Base-by-base conservation (phyloP, 1,140 invertebrate genomes). In the Lucilia sericata region DNA sequence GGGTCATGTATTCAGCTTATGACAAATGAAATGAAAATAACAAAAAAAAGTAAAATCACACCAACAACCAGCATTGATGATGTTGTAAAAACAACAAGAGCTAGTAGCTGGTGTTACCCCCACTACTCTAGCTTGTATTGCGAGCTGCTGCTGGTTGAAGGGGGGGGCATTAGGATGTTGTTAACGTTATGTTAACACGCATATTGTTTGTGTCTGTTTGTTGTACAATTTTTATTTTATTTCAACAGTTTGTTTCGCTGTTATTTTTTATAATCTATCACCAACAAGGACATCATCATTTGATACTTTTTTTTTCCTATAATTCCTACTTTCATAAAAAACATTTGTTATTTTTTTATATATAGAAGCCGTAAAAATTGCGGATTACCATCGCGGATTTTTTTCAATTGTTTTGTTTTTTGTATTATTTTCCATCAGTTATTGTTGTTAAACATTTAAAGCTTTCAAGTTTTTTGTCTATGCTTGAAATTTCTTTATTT, bases 381-480 rank as follows among this genome's bases (percentile, higher is more conserved):
- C 88, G 88, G 88, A 90, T 90, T 90, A 90, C 88, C 88, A 90
- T 90, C 88, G 88, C 88, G 88, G 88, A 89, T 88, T 89, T 70
- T 36, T 78, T 78, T 51, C 12, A 49, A 70, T 70, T 70, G 19
- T 89, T 60, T 75, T 49, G 19, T 80, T 78, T 78, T 78, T 42
- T 78, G 3, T 30, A 30, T 30, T 30, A n/a, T 30, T 78, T 78
- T 42, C 5, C 42, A 8, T 42, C 42, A 30, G 25, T 30, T 30
- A 42, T 42, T 42, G 42, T 42, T 42, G 10, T 42, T 42, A 42
- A 42, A 42, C 42, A 42, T 42, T 42, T 74, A 83, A 49, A 36
- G 55, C 75, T 51, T 74, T 25, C 19, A 17, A 25, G 36, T 47
- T 51, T 17, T 78, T 42, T 42, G n/a, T 19, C 17, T 78, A 9